Conservation (phyloP, 2,888 invertebrate species). For the Cylindroiulus punctatus region DNA sequence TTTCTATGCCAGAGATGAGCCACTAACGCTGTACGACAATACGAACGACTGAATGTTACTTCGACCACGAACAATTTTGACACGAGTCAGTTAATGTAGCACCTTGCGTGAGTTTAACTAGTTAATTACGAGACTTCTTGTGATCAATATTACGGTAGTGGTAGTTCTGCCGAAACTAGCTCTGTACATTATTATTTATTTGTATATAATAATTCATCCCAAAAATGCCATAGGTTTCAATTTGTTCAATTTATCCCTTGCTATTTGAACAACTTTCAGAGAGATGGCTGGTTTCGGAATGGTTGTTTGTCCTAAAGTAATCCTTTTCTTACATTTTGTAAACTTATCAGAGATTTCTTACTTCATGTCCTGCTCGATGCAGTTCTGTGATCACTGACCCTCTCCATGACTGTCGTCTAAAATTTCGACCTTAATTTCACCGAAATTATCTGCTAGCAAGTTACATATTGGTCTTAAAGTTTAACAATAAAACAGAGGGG, state of each 20-base stretch:
- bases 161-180: not conserved
- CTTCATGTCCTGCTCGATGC: not conserved
- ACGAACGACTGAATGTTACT: not conserved
- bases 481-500: too few species aligned
- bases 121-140: not conserved
- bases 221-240: not conserved
- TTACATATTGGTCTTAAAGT: not conserved
- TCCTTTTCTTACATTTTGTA: not conserved
- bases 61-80: not conserved
- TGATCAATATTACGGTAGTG: not conserved
- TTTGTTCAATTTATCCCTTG: not conserved
- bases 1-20: slow-evolving; percentile 32
- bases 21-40: slow-evolving; percentile 14
- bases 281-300: not conserved
- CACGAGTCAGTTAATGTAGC: not conserved
- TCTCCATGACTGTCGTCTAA: not conserved
- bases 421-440: not conserved
- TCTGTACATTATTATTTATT: slow-evolving; percentile 26
- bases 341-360: not conserved
- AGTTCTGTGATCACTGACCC: not conserved
- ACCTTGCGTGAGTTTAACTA: not conserved
- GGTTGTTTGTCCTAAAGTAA: not conserved
- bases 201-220: not conserved
- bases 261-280: not conserved
- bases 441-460: not conserved